These are phyloP conservation scores for Coronaproctus castanopsis DNA, from an alignment of 2,888 invertebrate genomes.

Conservation along the genomic window DNA sequence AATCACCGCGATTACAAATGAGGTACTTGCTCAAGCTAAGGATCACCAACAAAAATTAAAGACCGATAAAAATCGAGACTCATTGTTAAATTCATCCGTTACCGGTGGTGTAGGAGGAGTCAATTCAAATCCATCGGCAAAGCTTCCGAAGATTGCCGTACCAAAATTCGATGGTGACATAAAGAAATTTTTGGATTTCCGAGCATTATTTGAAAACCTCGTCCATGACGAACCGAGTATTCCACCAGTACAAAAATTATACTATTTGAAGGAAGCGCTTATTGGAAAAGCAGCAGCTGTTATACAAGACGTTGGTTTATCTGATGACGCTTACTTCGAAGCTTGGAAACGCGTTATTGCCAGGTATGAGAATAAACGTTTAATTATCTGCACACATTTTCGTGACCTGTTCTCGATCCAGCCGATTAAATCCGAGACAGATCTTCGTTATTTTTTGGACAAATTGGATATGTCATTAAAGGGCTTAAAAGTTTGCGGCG, in stretches of 20 bases:
- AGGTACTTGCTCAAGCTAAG: no score
- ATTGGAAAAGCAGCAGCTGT: neutral
- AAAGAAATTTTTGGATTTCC: neutral
- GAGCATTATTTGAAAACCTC: neutral
- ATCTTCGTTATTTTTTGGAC: neutral
- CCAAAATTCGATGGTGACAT: slow-evolving; percentile 4
- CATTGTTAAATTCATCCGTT: no score
- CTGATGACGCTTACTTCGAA: neutral
- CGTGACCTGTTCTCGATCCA: neutral
- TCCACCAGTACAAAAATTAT: neutral
- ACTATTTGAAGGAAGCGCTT: neutral
- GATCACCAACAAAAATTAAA: no score
- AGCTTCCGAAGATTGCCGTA: no score
- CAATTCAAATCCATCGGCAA: no score
- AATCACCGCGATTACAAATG: no score
- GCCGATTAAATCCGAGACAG: neutral
- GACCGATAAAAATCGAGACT: no score
- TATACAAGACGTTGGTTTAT: neutral
- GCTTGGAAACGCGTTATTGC: neutral
- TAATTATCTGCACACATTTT: neutral
- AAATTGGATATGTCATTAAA: neutral
- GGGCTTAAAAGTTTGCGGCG: neutral
- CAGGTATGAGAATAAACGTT: neutral
- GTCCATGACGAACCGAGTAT: neutral
- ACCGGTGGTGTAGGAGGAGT: no score